phyloP scores from a whole-genome alignment of 2,113 vertebrate genomes.

The Apteryx mantelli region DNA sequence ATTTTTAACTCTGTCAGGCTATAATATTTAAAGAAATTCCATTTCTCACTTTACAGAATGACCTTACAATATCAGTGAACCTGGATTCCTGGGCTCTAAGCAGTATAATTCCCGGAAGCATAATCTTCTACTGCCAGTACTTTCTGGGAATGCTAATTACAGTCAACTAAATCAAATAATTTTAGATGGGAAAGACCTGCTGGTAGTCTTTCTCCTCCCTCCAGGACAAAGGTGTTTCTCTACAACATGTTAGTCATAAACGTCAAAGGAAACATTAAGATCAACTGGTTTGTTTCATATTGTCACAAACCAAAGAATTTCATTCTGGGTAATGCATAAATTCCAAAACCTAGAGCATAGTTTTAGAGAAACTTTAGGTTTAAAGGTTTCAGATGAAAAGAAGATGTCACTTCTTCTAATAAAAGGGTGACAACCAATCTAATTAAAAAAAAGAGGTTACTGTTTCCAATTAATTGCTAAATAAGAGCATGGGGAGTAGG shows the following conservation, averaged over 20 bases:
- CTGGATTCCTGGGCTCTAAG: background rate
- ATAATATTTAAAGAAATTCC: background rate
- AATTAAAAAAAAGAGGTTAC: background rate
- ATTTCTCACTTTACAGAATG: background rate
- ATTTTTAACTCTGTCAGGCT: background rate
- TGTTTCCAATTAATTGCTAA: background rate
- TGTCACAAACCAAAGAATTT: background rate
- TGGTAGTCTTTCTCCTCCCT: background rate
- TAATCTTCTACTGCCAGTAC: background rate
- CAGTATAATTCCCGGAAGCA: constrained; percentile 26
- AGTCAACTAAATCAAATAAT: background rate
- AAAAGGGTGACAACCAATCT: background rate
- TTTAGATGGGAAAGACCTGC: background rate
- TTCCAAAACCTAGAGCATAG: background rate
- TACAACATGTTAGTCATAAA: background rate
- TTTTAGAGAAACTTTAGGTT: background rate
- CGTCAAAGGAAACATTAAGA: background rate
- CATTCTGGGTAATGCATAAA: background rate
- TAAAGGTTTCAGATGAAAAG: background rate
- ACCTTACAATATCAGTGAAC: background rate
- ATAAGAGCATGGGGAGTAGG: background rate
- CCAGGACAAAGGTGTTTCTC: background rate
- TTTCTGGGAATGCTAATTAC: constrained; percentile 13
- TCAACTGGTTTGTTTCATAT: background rate
- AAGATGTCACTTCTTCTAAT: background rate